Evolutionary conservation across 2,888 invertebrate genomes (phyloP), one percentile per base, ranked within the genome.

Genomic region (Drosophila parthenogenetica): DNA sequence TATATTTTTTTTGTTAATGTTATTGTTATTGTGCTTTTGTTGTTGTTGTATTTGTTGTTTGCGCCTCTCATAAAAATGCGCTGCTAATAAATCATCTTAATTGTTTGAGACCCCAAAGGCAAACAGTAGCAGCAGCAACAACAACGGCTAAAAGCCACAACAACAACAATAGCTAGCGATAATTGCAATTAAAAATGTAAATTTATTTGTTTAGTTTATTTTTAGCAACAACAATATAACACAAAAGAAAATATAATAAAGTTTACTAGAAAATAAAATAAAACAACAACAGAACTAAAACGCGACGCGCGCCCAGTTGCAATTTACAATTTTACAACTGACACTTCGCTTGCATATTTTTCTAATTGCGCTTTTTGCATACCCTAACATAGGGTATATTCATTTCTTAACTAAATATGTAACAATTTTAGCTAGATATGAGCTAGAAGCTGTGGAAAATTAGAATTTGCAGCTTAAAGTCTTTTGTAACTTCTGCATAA

Each of bases 121-220:
- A 83, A 83, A 86, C 83, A 83, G 81, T 83, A 86, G 87, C 85
- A 74, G 42, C 46, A 60, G 45, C 59, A 58, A 19, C 46, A 66
- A 25, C 61, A 45, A 19, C n/a, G n/a, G n/a, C n/a, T n/a, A n/a
- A n/a, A n/a, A n/a, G n/a, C n/a, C n/a, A n/a, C 42, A 67, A 37
- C 35, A 49, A 76, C 71, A 79, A 79, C 60, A 85, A 79, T 68
- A 66, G 79, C 53, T 65, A 76, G 81, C 73, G 79, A 87, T 83
- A 81, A 81, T 84, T 84, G 86, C 89, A 89, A 86, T 89, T 89
- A 87, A 87, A 89, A 87, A 89, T 86, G 81, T 87, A 78, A 87
- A 89, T 86, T 81, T 81, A 86, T 86, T 84, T 74, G 40, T 73
- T 71, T 79, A 72, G 82, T 66, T 87, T 77, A 88, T 87, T 89